Base-by-base conservation (phyloP, 2,797 vertebrate species). In the Leptatherina wallacei region DNA sequence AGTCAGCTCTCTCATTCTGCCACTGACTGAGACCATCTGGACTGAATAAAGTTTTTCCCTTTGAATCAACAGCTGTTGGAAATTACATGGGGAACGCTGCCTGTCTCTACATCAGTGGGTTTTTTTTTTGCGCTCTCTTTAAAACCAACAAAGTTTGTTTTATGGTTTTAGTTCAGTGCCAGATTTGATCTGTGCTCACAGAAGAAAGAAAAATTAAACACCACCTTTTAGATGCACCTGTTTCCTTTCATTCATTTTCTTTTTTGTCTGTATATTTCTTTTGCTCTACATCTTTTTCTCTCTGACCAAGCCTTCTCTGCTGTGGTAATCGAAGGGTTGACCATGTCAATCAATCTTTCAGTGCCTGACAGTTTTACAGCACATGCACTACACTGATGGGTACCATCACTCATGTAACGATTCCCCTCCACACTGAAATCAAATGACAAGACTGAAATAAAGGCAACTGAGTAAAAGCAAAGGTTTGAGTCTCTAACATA, bases 291-390 rank as follows among this genome's bases (percentile, higher is more conserved):
- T 81, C 52, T 69, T 65, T 81, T 67, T 58, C 57, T 24, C 27
- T 68, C 72, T 59, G 29, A 57, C 60, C 60, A 57, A 24, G 40
- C 61, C 70, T 57, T 64, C 58, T 70, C 71, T 65, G 56, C 6
- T 60, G 76, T 56, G 7, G 90, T 94, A 94, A 95, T 94, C 83
- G 92, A 94, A 92, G 90, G 87, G 92, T 81, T 87, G 79, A 9
- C 89, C 88, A 71, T 91, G 91, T 93, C 91, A 90, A 90, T 95
- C 94, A 93, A 91, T 95, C 93, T 94, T 92, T 95, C 93, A 92
- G 90, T 54, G 84, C 90, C 93, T 88, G 91, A 95, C 92, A 94
- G 93, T 94, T 93, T 93, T 94, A 96, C 95, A 95, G 92, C 94
- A 94, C 92, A 91, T 92, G 94, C 95, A 95, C 93, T 92, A 94